Evolutionary conservation across 2,797 vertebrate species (phyloP), one percentile per base, ranked within the genome.

Genomic region (Leptatherina wallacei): DNA sequence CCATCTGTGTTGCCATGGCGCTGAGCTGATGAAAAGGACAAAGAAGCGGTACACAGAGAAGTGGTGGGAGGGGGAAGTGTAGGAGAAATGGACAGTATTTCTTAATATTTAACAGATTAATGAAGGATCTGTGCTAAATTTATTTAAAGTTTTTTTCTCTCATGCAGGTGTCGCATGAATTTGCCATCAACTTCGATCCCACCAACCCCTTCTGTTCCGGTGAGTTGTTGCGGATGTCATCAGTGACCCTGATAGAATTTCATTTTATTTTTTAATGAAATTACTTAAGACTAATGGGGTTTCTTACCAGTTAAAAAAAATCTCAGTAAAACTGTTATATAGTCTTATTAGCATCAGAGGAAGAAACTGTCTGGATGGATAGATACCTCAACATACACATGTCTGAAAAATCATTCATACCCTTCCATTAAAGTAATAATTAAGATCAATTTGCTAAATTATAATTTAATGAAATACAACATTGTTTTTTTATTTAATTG

Each of bases 131-230:
- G 18, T 20, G 20, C 70, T 7, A 16, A 6, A 20, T 61, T 65
- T 30, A 18, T n/a, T 68, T 32, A 32, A 8, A 24, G 36, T 62
- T 80, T 42, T 89, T 87, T 72, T 77, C 1, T 47, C n/a, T 20
- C 7, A n/a, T 47, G 38, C 87, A 99, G 98, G 98, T 99, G 27
- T 99, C 97, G 52, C 98, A 99, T 10, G 98, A 99, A 87, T 99
- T 99, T 92, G 98, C 98, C 80, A 98, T 99, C 91, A 99, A 99
- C 92, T 99, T 99, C 91, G 95, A 99, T 79, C 97, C 98, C 73
- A 98, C 97, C 6, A 98, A 99, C 89, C 98, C 98, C 0, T 99
- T 99, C 91, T 99, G 98, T 77, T 96, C 94, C 77, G 98, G 98
- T 99, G 83, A 96, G 95, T 47, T 11, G 3, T 13, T 59, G 3